These are phyloP conservation scores for Cossypha caffra DNA, from an alignment of 2,797 vertebrate genomes.

Conservation along the genomic window DNA sequence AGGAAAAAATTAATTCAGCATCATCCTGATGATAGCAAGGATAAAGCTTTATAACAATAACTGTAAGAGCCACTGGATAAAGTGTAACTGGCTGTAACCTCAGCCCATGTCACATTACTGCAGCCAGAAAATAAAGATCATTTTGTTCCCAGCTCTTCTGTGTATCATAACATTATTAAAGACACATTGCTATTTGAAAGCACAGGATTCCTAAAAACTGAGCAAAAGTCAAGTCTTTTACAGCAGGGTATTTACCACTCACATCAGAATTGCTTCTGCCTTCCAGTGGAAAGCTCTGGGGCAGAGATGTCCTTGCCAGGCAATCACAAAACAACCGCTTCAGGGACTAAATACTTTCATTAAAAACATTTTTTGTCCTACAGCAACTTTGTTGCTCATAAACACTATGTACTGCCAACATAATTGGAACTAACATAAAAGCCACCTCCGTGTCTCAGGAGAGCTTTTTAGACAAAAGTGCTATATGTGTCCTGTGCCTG, in stretches of 20 bases:
- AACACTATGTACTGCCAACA: background rate
- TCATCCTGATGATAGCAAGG: background rate
- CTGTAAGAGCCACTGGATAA: background rate
- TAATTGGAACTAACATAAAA: background rate
- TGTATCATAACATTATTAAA: background rate
- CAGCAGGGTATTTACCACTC: background rate
- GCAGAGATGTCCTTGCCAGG: background rate
- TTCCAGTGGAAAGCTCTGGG: background rate
- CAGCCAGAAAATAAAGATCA: background rate
- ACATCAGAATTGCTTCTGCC: background rate
- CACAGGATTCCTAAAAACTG: background rate
- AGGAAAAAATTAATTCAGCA: slow-evolving; percentile 11
- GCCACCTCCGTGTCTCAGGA: background rate
- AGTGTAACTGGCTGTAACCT: background rate
- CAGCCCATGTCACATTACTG: background rate
- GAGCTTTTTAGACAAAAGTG: background rate
- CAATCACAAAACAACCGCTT: background rate
- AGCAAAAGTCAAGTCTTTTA: background rate
- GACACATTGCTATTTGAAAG: background rate
- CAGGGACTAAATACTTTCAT: background rate
- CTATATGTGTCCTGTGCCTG: background rate
- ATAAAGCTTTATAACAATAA: background rate
- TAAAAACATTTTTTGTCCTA: background rate
- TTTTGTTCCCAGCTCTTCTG: background rate
- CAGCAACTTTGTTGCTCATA: background rate